Evolutionary conservation across 2,888 invertebrate species (phyloP).

Genomic region (Apotomis turbidana): DNA sequence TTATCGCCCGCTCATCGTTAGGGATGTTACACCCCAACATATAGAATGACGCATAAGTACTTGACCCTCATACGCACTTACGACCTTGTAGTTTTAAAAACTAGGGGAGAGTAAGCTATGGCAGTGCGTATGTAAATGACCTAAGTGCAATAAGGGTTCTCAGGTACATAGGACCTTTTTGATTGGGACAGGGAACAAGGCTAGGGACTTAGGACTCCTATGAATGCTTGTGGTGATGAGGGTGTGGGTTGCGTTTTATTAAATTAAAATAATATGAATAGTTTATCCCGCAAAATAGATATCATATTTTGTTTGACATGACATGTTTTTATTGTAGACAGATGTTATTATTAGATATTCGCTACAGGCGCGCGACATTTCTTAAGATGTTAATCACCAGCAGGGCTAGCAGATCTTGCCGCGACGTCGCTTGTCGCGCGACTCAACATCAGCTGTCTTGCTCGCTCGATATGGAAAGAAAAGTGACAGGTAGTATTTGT

Average conservation of each 20-base stretch:
- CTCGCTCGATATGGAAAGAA: no score
- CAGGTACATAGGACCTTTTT: not conserved
- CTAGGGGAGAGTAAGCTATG: slow-evolving; percentile 13
- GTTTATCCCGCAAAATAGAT: not conserved
- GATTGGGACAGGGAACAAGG: slow-evolving; percentile 2
- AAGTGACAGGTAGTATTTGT: no score
- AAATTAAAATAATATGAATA: slow-evolving; percentile 26
- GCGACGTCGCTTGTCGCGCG: no score
- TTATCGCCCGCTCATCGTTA: slow-evolving; percentile 70
- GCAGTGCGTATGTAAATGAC: slow-evolving; percentile 26
- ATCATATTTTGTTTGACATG: not conserved
- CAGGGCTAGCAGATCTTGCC: no score
- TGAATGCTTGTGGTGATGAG: slow-evolving; percentile 26
- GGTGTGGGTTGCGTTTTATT: slow-evolving; percentile 16
- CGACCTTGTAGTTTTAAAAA: slow-evolving; percentile 3
- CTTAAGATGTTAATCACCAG: no score
- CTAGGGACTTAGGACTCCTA: slow-evolving; percentile 28
- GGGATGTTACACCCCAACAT: slow-evolving; percentile 31
- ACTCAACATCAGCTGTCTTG: no score
- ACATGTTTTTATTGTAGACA: not conserved
- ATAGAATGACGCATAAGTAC: slow-evolving; percentile 8
- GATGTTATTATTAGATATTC: not conserved
- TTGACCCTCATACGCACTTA: not conserved
- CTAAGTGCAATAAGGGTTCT: slow-evolving; percentile 24
- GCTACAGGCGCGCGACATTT: not conserved